Evolutionary conservation across 2,888 invertebrate species (phyloP).

Genomic region (Uropetala carovei): DNA sequence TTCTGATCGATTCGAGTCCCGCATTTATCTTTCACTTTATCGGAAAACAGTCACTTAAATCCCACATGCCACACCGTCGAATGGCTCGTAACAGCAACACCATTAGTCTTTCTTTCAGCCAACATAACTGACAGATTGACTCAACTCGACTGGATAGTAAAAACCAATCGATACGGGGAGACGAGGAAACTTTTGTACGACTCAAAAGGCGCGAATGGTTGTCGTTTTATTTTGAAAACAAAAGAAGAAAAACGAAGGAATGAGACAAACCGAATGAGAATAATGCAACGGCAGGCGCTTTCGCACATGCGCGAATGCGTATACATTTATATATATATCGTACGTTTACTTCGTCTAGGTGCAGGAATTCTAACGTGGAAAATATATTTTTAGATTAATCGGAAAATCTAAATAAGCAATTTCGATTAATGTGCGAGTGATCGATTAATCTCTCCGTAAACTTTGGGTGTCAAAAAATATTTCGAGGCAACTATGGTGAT

Average conservation of each 20-base stretch:
- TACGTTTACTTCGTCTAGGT: no score
- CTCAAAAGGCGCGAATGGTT: background rate
- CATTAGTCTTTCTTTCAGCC: conserved; percentile 35
- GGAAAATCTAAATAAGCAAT: no score
- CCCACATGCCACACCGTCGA: conserved; percentile 21
- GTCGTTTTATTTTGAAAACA: background rate
- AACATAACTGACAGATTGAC: conserved; percentile 23
- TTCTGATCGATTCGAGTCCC: conserved; percentile 17
- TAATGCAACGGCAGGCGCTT: no score
- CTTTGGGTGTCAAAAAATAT: no score
- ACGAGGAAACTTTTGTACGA: conserved; percentile 24
- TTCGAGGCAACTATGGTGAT: no score
- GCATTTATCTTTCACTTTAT: conserved; percentile 41
- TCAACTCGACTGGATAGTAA: conserved; percentile 12
- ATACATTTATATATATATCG: no score
- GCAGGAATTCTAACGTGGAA: no score
- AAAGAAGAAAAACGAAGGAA: background rate
- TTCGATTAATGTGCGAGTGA: no score
- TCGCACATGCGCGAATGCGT: no score
- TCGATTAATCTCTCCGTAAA: no score
- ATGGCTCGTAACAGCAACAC: conserved; percentile 23
- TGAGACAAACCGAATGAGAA: no score
- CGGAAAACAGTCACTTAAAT: conserved; percentile 27
- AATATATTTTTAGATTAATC: no score
- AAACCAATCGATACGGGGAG: conserved; percentile 15